Conservation (phyloP, 2,888 invertebrate species). For the Drosophila aldrichi region DNA sequence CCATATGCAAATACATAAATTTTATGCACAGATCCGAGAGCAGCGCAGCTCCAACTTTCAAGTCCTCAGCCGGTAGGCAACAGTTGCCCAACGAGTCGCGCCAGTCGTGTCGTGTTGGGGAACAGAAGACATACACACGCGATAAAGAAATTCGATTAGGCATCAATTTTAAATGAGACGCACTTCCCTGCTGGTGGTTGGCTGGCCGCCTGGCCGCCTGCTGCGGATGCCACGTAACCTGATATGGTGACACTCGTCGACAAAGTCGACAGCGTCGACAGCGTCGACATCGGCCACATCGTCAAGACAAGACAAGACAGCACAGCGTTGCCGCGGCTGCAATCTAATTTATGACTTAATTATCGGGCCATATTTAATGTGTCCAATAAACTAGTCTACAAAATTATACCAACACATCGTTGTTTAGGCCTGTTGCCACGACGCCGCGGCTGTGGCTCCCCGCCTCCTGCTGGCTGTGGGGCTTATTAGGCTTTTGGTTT, state of each 20-base stretch:
- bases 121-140: constrained; percentile 79
- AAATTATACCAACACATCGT: constrained; percentile 82
- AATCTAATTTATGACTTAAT: constrained; percentile 85
- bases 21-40: constrained; percentile 43
- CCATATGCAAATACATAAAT: constrained; percentile 79
- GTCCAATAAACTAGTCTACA: constrained; percentile 87
- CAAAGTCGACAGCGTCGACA: constrained; percentile 31
- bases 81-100: constrained; percentile 8
- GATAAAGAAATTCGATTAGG: constrained; percentile 84
- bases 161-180: constrained; percentile 83
- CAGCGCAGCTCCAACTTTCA: constrained; percentile 1
- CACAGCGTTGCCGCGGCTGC: constrained; percentile 58
- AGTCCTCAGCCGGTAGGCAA: constrained; percentile 8
- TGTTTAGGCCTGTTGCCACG: constrained; percentile 60
- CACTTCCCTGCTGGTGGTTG: constrained; percentile 55
- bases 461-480: constrained; percentile 28
- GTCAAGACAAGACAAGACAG: constrained; percentile 26
- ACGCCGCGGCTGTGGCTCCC: too few relatives aligned
- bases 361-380: constrained; percentile 85
- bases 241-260: constrained; percentile 79
- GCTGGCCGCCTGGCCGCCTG: constrained; percentile 59
- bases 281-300: constrained; percentile 17
- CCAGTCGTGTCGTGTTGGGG: constrained; percentile 40
- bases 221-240: constrained; percentile 77
- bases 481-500: constrained; percentile 80